Percentiles rank a stretch among this genome's conserved stretches.
These are phyloP conservation scores for Drosophila nr. fundita DNA, from an alignment of 2,888 invertebrate genomes.

Conservation along the genomic window DNA sequence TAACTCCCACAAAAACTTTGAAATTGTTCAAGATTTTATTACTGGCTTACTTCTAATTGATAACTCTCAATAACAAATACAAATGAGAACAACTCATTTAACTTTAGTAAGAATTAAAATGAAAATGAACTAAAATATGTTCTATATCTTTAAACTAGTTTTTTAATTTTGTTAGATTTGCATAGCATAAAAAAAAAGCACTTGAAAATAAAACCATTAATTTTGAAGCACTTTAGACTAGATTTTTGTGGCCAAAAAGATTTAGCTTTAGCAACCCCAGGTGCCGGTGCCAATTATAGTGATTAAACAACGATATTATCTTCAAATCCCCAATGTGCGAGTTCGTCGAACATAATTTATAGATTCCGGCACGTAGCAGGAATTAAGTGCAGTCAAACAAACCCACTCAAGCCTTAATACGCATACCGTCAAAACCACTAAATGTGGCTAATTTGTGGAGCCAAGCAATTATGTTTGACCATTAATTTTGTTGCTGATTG, in stretches of 20 bases:
- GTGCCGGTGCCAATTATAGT: conserved; percentile 22
- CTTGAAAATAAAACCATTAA: neutral
- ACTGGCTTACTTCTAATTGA: neutral
- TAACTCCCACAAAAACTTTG: neutral
- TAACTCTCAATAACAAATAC: neutral
- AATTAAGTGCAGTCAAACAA: conserved; percentile 48
- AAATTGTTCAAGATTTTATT: neutral
- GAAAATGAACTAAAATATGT: neutral
- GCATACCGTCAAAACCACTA: conserved; percentile 14
- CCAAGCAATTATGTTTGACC: conserved; percentile 31
- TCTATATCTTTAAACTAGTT: neutral
- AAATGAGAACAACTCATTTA: neutral
- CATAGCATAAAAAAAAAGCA: neutral
- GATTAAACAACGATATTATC: conserved; percentile 39
- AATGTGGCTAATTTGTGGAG: conserved; percentile 56
- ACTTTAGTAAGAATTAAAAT: neutral
- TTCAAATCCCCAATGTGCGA: conserved; percentile 54
- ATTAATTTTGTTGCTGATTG: conserved; percentile 32
- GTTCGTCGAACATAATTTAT: conserved; percentile 56
- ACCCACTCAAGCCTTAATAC: neutral
- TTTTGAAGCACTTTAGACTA: neutral
- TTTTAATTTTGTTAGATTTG: neutral
- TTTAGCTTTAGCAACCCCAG: neutral
- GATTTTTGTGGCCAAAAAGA: neutral
- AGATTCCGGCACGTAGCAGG: conserved; percentile 59